phyloP scores from a whole-genome alignment of 2,113 vertebrate genomes.

The Spermophilus dauricus region DNA sequence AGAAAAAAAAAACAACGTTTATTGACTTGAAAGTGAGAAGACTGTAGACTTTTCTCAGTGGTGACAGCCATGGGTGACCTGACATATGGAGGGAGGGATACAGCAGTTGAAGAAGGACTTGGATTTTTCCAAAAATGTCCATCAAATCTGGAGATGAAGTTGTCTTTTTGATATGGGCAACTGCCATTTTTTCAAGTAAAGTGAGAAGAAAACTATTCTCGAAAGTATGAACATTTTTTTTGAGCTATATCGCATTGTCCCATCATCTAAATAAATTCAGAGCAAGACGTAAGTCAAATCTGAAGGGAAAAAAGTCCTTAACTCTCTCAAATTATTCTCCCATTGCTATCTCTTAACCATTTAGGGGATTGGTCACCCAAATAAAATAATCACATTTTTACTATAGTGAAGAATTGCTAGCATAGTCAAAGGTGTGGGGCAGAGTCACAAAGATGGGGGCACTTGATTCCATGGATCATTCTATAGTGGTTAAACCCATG shows the following conservation, averaged over 20 bases:
- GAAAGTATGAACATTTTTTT: not conserved
- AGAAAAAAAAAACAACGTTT: not conserved
- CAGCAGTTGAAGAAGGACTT: not conserved
- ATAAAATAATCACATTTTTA: not conserved
- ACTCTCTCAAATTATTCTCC: not conserved
- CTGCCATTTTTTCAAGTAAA: not conserved
- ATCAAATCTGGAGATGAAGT: not conserved
- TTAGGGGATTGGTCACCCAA: not conserved
- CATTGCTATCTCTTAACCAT: not conserved
- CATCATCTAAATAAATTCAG: not conserved
- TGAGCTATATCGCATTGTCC: not conserved
- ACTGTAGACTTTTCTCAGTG: not conserved
- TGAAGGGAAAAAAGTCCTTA: not conserved
- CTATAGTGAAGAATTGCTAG: not conserved
- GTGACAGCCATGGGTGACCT: not conserved
- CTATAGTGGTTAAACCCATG: not conserved
- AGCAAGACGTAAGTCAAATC: not conserved
- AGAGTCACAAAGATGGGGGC: rapidly evolving
- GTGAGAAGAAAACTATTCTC: not conserved
- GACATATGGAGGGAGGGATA: not conserved
- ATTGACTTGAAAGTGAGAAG: not conserved
- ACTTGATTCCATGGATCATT: too few species aligned
- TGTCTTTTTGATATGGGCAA: not conserved
- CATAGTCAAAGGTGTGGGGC: not conserved
- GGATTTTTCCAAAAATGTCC: not conserved